Evolutionary conservation across 2,797 vertebrate species (phyloP).

Genomic region (Sebastes goodei): DNA sequence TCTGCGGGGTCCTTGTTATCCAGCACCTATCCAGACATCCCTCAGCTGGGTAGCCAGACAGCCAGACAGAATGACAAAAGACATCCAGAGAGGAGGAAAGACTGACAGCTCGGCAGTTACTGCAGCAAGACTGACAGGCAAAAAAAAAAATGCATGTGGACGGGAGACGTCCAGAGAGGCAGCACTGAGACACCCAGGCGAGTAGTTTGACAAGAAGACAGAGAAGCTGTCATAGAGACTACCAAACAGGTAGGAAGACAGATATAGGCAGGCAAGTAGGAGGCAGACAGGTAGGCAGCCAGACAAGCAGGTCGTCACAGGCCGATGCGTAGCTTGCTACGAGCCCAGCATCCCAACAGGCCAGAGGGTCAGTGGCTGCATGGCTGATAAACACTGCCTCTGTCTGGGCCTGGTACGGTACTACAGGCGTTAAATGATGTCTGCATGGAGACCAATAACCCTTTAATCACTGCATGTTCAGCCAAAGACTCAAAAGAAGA

Average conservation of each 20-base stretch:
- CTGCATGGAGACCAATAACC: conserved; percentile 1
- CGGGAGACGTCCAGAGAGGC: conserved; percentile 22
- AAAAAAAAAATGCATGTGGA: conserved; percentile 32
- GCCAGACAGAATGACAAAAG: conserved; percentile 55
- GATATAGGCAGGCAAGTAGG: conserved; percentile 29
- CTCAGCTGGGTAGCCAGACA: conserved; percentile 66
- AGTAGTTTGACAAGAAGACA: conserved; percentile 36
- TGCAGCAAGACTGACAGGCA: conserved; percentile 54
- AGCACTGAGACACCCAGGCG: conserved; percentile 26
- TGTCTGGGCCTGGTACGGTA: conserved; percentile 70
- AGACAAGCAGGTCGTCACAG: conserved; percentile 69
- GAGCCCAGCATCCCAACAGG: conserved; percentile 80
- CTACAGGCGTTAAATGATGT: conserved; percentile 43
- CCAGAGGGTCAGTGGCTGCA: conserved; percentile 51
- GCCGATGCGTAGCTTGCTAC: conserved; percentile 58
- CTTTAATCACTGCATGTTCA: neutral
- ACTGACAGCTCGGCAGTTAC: conserved; percentile 49
- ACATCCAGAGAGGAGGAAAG: conserved; percentile 28
- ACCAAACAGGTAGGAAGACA: conserved; percentile 21
- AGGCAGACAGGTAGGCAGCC: conserved; percentile 55
- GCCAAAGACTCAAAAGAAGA: neutral
- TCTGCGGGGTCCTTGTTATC: conserved; percentile 77
- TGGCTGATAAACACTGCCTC: conserved; percentile 72
- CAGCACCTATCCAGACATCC: conserved; percentile 74
- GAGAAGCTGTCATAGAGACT: conserved; percentile 34